Base-by-base conservation (phyloP, 2,797 vertebrate genomes). In the Characodon lateralis region DNA sequence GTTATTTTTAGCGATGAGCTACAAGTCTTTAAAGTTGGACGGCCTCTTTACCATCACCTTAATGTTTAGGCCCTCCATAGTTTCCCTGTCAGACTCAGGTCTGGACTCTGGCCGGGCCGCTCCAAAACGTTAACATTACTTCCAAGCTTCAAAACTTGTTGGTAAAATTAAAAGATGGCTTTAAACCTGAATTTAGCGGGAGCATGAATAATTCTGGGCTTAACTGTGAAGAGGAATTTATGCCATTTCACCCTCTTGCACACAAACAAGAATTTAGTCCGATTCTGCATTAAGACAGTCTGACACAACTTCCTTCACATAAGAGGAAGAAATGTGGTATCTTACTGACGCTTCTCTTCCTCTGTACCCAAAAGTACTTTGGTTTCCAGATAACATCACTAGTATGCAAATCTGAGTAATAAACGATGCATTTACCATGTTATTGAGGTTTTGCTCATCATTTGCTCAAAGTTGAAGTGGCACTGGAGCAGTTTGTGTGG, bases 271-370 rank as follows among this genome's bases (percentile, higher is more conserved):
- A 72, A 72, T 72, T 24, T 35, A 24, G 69, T 14, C 43, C 5
- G 74, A 43, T 70, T 83, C 26, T 71, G 77, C 63, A 83, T 72
- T 26, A 80, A 81, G 85, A 86, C 78, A 12, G 6, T 79, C 39
- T 88, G 76, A 80, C 82, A 84, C 85, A 82, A 78, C 75, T 65
- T 65, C 85, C 55, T 77, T 84, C 81, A 76, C 72, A 6, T 9
- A 84, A 88, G 65, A 65, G 85, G 78, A 85, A 83, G 80, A 81
- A 73, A 76, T 83, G 83, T 46, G 79, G 81, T 79, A 18, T 75
- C 59, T 74, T 77, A 53, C 72, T 73, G 65, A 71, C 78, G 71
- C 39, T 41, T 58, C 14, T 28, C 72, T 87, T 85, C 78, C 74
- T 84, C 43, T 72, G 77, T 72, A 76, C 65, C 53, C 65, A 71